phyloP scores from a whole-genome alignment of 37 sponge, comb jelly and placozoan species.

The Bolinopsis microptera region DNA sequence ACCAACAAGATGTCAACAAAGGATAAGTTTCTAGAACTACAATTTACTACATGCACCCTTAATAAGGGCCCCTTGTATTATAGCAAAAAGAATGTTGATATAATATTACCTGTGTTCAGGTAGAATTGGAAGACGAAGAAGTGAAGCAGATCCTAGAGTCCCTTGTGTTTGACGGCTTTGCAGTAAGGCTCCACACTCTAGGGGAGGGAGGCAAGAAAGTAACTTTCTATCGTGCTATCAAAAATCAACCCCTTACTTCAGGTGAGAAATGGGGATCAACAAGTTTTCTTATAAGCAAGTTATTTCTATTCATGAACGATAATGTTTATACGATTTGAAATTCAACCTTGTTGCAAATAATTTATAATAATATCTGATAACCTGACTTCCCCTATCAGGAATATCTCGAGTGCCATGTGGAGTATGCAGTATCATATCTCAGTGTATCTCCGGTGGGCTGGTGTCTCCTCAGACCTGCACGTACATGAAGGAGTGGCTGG shows the following conservation, averaged over 20 bases:
- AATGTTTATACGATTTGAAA: no score
- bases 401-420: slow-evolving; percentile 83
- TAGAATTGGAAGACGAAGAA: slow-evolving; percentile 56
- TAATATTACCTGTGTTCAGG: no score
- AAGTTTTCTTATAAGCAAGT: no score
- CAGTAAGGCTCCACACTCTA: slow-evolving; percentile 79
- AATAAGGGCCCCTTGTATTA: no score
- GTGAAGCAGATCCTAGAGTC: slow-evolving; percentile 64
- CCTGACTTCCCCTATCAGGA: slow-evolving; percentile 71
- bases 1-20: no score
- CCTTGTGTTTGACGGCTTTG: slow-evolving; percentile 70
- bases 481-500: slow-evolving; percentile 92
- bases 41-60: no score
- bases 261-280: background rate
- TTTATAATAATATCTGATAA: no score
- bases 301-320: no score
- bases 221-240: slow-evolving; percentile 54
- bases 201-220: slow-evolving; percentile 85
- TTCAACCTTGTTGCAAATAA: no score
- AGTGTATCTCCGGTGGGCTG: slow-evolving; percentile 78
- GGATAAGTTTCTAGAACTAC: no score
- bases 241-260: slow-evolving; percentile 43
- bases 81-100: no score
- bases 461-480: slow-evolving; percentile 81
- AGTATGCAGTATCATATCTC: slow-evolving; percentile 83